A percentile compares a stretch with the other conserved stretches of the same genome.
Conservation (phyloP, 2,113 vertebrate species). For the Poecile atricapillus region DNA sequence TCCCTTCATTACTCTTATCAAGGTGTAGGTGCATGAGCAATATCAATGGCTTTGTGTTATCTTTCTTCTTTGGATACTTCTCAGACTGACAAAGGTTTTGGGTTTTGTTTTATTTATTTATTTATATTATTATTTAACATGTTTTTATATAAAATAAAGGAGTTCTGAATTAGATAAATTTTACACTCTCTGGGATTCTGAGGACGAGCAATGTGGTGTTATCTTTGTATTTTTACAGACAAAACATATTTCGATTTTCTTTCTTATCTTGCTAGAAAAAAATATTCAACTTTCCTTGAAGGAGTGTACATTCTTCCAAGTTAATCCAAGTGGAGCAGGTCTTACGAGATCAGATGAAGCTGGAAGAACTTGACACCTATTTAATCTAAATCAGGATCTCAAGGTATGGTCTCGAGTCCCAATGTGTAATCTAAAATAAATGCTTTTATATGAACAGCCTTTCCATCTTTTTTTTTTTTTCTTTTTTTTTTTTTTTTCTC, state of each 20-base stretch:
- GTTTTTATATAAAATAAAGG: background rate
- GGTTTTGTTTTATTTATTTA: background rate
- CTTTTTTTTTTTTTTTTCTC: background rate
- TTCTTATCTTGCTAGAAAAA: background rate
- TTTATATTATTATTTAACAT: background rate
- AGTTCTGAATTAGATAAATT: background rate
- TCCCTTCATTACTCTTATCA: background rate
- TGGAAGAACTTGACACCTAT: background rate
- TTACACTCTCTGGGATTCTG: background rate
- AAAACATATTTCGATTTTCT: background rate
- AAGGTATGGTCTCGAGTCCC: background rate
- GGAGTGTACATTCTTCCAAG: background rate
- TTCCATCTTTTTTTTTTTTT: background rate
- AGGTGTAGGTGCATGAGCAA: background rate
- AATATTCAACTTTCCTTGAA: background rate
- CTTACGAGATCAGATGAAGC: background rate
- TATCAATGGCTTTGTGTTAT: background rate
- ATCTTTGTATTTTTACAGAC: background rate
- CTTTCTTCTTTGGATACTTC: background rate
- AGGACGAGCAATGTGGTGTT: background rate
- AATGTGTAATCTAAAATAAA: background rate
- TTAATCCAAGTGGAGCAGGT: background rate
- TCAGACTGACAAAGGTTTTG: background rate
- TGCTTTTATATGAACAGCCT: background rate
- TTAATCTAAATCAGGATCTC: background rate